These are phyloP conservation scores for Vespertilio murinus DNA, from an alignment of 2,797 vertebrate species.

Conservation along the genomic window DNA sequence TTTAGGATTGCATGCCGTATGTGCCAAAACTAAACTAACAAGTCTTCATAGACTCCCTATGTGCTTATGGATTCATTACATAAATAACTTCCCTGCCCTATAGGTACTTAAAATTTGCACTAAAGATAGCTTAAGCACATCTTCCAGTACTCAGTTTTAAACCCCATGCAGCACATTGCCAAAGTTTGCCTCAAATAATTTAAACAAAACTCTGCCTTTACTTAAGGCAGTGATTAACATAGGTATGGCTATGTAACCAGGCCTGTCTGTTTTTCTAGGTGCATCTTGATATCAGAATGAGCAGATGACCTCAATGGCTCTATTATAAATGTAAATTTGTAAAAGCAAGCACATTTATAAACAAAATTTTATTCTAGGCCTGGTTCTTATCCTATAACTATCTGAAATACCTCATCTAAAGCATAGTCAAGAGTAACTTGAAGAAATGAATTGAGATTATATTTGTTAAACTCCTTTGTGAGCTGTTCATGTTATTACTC, in stretches of 20 bases:
- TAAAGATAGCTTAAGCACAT: not conserved
- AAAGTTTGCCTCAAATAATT: conserved; percentile 39
- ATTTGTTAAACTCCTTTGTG: not conserved
- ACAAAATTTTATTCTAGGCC: not conserved
- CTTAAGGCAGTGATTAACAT: not conserved
- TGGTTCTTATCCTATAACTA: not conserved
- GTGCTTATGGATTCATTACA: conserved; percentile 1
- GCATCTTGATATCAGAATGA: not conserved
- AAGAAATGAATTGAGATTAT: conserved; percentile 19
- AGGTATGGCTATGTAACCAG: not conserved
- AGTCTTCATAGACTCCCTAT: not conserved
- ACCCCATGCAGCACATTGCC: not conserved
- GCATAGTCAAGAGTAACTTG: not conserved
- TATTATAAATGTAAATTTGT: not conserved
- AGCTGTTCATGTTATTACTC: conserved; percentile 37
- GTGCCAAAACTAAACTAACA: conserved; percentile 10
- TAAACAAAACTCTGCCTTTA: not conserved
- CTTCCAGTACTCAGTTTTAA: not conserved
- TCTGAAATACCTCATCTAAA: conserved; percentile 20
- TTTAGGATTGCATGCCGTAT: not conserved
- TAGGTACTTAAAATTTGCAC: conserved; percentile 10
- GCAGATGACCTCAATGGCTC: not conserved
- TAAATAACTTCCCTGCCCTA: conserved; percentile 3
- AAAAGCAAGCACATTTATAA: conserved; percentile 35
- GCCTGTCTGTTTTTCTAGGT: not conserved